phyloP scores from a whole-genome alignment of 2,113 vertebrate species.

The Scomber colias region DNA sequence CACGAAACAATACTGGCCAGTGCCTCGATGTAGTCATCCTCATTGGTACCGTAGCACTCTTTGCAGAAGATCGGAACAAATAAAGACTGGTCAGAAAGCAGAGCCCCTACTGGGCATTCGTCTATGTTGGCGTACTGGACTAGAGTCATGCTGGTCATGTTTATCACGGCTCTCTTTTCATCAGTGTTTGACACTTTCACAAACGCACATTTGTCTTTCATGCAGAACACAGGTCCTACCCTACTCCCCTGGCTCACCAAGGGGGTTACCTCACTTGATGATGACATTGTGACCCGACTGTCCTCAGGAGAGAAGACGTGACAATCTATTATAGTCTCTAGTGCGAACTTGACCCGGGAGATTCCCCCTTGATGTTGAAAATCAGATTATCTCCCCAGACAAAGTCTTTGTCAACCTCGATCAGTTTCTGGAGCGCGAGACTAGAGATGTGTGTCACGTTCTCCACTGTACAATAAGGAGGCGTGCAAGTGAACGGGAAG shows the following conservation, averaged over 20 bases:
- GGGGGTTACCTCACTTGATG: too few relatives aligned
- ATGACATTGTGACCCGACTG: too few relatives aligned
- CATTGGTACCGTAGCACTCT: slow-evolving; percentile 11
- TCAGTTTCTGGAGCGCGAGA: background rate
- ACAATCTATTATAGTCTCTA: too few relatives aligned
- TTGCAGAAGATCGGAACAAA: slow-evolving; percentile 14
- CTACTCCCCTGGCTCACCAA: background rate
- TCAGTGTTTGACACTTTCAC: background rate
- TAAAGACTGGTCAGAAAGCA: background rate
- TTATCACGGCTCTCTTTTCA: background rate
- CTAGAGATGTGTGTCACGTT: background rate
- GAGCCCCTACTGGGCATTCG: background rate
- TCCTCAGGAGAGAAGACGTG: too few relatives aligned
- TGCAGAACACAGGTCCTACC: slow-evolving; percentile 6
- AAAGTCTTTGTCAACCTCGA: background rate
- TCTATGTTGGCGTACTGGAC: background rate
- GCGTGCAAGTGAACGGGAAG: background rate
- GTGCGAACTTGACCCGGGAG: too few relatives aligned
- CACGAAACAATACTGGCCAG: background rate
- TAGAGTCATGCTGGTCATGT: background rate
- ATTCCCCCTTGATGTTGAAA: background rate
- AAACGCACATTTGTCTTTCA: background rate
- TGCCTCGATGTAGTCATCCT: background rate
- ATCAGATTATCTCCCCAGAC: slow-evolving; percentile 25
- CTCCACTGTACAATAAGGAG: slow-evolving; percentile 10